Percentiles rank a stretch among this genome's conserved stretches.
phyloP scores from a whole-genome alignment of 2,113 vertebrate species.

The Nycticorax nycticorax region DNA sequence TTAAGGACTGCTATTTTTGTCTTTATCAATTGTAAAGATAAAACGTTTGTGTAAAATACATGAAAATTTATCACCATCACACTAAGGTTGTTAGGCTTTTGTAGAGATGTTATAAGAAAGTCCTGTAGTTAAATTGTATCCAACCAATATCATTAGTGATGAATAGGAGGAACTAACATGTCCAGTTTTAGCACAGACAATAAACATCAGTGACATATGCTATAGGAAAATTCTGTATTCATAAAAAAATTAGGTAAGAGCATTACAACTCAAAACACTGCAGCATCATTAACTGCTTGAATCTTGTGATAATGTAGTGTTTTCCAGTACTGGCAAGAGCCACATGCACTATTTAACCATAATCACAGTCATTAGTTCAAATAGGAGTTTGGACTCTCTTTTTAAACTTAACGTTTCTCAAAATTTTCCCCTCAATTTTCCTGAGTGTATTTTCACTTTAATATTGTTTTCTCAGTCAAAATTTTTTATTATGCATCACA shows the following conservation, averaged over 20 bases:
- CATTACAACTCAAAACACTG: rapidly evolving
- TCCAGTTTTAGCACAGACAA: neutral
- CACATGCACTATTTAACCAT: rapidly evolving
- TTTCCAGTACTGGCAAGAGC: neutral
- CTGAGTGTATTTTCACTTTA: neutral
- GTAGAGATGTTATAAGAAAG: neutral
- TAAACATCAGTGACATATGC: neutral
- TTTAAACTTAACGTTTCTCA: neutral
- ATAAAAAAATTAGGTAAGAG: neutral
- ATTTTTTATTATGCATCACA: neutral
- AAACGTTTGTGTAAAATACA: neutral
- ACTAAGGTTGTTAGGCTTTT: neutral
- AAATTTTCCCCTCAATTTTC: neutral
- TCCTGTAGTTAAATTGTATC: neutral
- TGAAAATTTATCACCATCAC: neutral
- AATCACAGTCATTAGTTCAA: neutral
- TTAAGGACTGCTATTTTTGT: neutral
- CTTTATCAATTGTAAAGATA: neutral
- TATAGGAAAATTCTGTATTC: rapidly evolving
- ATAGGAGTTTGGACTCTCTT: neutral
- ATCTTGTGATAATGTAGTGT: neutral
- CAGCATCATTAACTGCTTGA: neutral
- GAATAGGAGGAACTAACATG: neutral
- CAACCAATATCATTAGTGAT: conserved; percentile 19
- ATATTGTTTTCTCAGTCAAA: neutral